Evolutionary conservation across 2,797 vertebrate genomes (phyloP), one percentile per base, ranked within the genome.

Genomic region (Gymnodraco acuticeps): DNA sequence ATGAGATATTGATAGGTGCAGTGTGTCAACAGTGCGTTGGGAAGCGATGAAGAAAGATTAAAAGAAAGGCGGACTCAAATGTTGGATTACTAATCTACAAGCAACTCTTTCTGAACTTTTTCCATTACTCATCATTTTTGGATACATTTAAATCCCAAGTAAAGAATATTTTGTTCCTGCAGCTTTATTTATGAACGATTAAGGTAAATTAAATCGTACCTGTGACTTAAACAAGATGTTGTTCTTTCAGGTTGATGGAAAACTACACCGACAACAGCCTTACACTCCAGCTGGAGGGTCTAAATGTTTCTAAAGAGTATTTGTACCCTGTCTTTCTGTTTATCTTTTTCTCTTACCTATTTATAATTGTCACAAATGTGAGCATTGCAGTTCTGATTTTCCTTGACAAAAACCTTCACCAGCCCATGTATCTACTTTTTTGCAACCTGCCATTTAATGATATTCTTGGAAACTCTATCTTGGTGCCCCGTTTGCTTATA

Each of bases 371-470:
- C 1, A n/a, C 60, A 10, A 92, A 93, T 56, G 4, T 82, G 0
- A 75, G 78, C 2, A 80, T 93, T 74, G 90, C n/a, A 90, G 89
- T 0, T 19, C 8, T 75, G 11, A 10, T 73, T 52, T 52, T 48
- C 7, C n/a, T 3, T 61, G 95, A 93, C 10, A 89, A 69, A 16
- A 79, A 64, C 64, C 94, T 97, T 3, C 96, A 94, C 0, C 87
- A 96, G 75, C 95, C 96, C 27, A 96, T 94, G 94, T 93, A 95
- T 64, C 82, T 96, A 4, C 94, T 96, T 45, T 93, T 92, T 0
- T 93, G 93, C 2, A 95, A 95, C 89, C 90, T 96, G 56, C 79
- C 95, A 0, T 0, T 94, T 0, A 88, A 89, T 0, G 95, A 97
- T 62, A 82, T 95, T 1, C 48, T 95, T 51, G 94, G 92, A 0